phyloP scores from a whole-genome alignment of 2,797 vertebrate genomes.

The Lepus oiostolus region DNA sequence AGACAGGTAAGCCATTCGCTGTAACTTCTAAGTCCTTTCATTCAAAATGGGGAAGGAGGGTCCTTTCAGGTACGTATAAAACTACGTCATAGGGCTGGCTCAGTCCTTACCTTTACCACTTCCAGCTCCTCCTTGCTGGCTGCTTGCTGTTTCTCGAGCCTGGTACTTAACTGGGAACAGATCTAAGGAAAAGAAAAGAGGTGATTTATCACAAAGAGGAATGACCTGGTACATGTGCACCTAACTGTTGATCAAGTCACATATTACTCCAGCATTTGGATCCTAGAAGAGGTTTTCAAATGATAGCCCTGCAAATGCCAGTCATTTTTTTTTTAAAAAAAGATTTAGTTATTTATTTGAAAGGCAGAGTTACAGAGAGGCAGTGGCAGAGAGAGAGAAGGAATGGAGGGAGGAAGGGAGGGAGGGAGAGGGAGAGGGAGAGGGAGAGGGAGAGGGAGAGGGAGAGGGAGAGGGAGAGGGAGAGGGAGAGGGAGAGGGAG shows the following conservation, averaged over 20 bases:
- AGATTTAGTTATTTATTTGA: too few species aligned
- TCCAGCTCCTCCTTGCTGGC: slow-evolving; percentile 98
- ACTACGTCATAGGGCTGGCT: accelerated
- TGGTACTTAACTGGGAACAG: slow-evolving; percentile 97
- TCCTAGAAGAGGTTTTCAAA: neutral
- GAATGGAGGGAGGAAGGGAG: too few species aligned
- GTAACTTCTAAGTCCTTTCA: neutral
- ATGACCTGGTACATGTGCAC: neutral
- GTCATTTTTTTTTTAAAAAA: neutral
- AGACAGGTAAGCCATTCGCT: neutral
- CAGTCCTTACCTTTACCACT: slow-evolving; percentile 93
- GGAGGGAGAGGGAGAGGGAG: too few species aligned
- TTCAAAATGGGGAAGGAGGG: neutral
- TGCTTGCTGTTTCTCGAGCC: slow-evolving; percentile 97
- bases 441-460: too few species aligned
- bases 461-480: too few species aligned
- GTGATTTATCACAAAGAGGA: neutral
- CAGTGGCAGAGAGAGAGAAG: too few species aligned
- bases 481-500: too few species aligned
- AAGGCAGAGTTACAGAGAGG: too few species aligned
- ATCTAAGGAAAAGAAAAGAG: slow-evolving; percentile 90
- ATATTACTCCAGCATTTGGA: neutral
- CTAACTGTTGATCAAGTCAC: neutral
- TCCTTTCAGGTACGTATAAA: neutral
- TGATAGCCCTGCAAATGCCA: neutral